Evolutionary conservation across 2,797 vertebrate species (phyloP).

Genomic region (Rhinatrema bivittatum): DNA sequence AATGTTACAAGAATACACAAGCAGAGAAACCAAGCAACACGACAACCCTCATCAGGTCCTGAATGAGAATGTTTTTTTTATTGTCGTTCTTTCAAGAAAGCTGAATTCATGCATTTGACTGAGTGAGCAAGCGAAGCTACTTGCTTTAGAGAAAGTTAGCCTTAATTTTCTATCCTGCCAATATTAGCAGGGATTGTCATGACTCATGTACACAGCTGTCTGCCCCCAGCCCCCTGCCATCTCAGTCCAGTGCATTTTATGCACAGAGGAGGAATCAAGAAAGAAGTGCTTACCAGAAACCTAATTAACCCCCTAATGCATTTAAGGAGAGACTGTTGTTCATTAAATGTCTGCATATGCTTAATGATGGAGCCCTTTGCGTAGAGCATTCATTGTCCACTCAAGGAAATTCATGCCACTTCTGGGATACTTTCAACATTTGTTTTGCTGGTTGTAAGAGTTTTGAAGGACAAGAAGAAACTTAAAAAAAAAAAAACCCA

Average conservation of each 20-base stretch:
- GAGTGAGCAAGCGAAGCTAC: neutral
- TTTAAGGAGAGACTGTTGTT: conserved; percentile 24
- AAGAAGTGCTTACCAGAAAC: conserved; percentile 33
- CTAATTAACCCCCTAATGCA: conserved; percentile 32
- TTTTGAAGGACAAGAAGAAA: conserved; percentile 6
- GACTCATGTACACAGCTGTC: conserved; percentile 19
- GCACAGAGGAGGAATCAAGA: conserved; percentile 17
- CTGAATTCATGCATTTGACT: fast-evolving
- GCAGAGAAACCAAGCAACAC: too few relatives aligned
- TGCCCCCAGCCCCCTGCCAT: conserved; percentile 7
- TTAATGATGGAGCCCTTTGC: conserved; percentile 6
- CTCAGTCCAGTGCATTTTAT: conserved; percentile 6
- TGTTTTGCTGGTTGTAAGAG: conserved; percentile 10
- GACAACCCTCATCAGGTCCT: neutral
- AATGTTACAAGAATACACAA: too few relatives aligned
- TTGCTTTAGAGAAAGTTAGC: conserved; percentile 13
- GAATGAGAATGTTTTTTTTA: neutral
- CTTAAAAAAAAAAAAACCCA: too few relatives aligned
- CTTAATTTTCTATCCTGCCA: neutral
- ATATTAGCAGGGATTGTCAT: conserved; percentile 2
- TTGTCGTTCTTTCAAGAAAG: too few relatives aligned
- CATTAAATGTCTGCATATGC: conserved; percentile 18
- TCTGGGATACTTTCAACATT: conserved; percentile 11
- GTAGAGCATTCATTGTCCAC: neutral
- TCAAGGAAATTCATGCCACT: conserved; percentile 2